Base-by-base conservation (phyloP, 2,888 invertebrate genomes). In the Drosophila nr. medialis region DNA sequence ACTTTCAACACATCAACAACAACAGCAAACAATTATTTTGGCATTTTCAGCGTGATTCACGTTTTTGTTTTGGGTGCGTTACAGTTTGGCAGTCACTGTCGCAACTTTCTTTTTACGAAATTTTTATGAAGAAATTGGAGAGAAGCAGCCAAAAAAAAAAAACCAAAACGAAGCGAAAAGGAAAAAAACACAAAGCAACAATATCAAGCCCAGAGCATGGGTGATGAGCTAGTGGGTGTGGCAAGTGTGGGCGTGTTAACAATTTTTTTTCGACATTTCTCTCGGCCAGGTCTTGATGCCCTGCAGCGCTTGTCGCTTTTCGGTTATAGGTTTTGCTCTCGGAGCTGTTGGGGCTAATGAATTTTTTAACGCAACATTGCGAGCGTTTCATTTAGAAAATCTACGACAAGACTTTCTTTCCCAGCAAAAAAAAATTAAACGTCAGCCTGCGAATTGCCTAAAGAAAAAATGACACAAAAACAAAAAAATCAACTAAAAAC, bases 61-160 rank as follows among this genome's bases (percentile, higher is more conserved):
- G 64, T 21, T 56, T 66, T 62, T 62, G 45, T 51, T 21, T 67
- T 81, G 89, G 86, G 79, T 83, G 86, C 89, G 79, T 80, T 80
- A 80, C 86, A 86, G 85, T 85, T 85, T 85, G 70, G 53, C 71
- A 88, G 84, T 56, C 71, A 83, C 69, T 83, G 81, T 53, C 62
- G 65, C 68, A 82, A 81, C 81, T 81, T 81, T 85, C 86, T 82
- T 84, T 84, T 84, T 75, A 80, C 81, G 55, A 84, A 87, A 85
- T 86, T 75, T 76, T 84, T 83, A 78, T 87, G 71, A 73, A 84
- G 88, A 84, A 84, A 84, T 74, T 83, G 59, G 29, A 63, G 60
- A 75, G 64, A 80, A 72, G 55, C 68, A 72, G 72, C 64, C 64
- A 63, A 79, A 73, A 83, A 70, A 77, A 27, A 36, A 29, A 51